Evolutionary conservation across 2,888 invertebrate genomes (phyloP), one percentile per base, ranked within the genome.

Genomic region (Xanthostigma xanthostigma): DNA sequence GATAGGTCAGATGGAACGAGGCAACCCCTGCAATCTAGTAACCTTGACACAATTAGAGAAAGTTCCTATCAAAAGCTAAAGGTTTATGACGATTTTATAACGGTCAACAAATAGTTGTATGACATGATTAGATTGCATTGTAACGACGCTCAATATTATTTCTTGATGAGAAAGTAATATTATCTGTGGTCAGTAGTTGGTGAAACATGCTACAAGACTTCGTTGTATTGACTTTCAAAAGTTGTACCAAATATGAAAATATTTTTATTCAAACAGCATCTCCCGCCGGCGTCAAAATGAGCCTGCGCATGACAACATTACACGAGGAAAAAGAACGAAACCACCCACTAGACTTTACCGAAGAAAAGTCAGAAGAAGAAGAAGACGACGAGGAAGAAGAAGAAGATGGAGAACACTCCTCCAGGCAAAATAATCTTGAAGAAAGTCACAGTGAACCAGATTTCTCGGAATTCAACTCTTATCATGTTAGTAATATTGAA

Each of bases 261-360:
- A 50, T 65, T 73, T 17, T 46, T 39, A 8, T 46, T 10, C 12
- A 13, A 33, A 54, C 67, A 82, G 88, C 86, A 57, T 89, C 89
- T 39, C 89, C 89, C 41, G 92, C 88, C 55, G 81, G 84, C 57
- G 78, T 81, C 54, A 92, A 93, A 70, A 66, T 90, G 58, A 84
- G 88, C 42, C 74, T 89, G 59, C 80, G 93, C 43, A 91, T 94
- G 91, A 89, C 89, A 45, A 94, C 94, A 1, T 68, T 94, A 41
- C 86, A 92, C 61, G 94, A 94, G 65, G 94, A 94, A 66, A 82
- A 82, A 10, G 58, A 70, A 46, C 69, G 13, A 14, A 14, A 13
- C 13, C 36, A 12, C 8, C 44, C 36, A 2, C 17, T 44, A 13
- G 36, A 35, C 12, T 46, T 36, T 9, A 44, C 33, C 12, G 13